These are phyloP conservation scores for Barbus barbus DNA, from an alignment of 2,113 vertebrate species.

Conservation along the genomic window DNA sequence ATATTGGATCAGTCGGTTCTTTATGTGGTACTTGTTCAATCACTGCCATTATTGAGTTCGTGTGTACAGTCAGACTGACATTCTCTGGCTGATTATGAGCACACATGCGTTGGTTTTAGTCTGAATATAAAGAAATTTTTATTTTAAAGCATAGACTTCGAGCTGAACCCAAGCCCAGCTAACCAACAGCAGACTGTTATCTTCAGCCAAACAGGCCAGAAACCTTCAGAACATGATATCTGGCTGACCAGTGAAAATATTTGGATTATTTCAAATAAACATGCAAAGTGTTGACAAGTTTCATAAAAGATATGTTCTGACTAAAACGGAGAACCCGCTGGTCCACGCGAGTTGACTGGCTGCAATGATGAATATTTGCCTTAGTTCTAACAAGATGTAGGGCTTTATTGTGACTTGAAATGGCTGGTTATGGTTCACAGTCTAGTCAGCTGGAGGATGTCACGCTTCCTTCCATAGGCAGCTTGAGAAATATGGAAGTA, in stretches of 20 bases:
- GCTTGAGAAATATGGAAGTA: neutral
- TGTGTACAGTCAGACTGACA: neutral
- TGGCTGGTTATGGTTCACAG: neutral
- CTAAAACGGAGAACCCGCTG: neutral
- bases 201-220: neutral
- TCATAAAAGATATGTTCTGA: neutral
- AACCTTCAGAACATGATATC: slow-evolving; percentile 1
- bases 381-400: slow-evolving; percentile 7
- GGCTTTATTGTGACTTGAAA: neutral
- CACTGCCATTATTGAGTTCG: neutral
- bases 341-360: neutral
- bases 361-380: neutral
- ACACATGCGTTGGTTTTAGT: neutral
- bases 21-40: neutral
- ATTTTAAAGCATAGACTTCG: neutral
- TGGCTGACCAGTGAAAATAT: slow-evolving; percentile 19
- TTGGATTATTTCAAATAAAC: slow-evolving; percentile 30
- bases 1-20: neutral
- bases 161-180: slow-evolving; percentile 11
- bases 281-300: slow-evolving; percentile 7
- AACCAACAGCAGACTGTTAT: neutral
- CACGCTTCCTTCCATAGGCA: neutral
- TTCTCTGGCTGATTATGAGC: neutral
- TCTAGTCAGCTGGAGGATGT: neutral
- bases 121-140: neutral